These are phyloP conservation scores for Chitala chitala DNA, from an alignment of 2,113 vertebrate species.

Conservation along the genomic window DNA sequence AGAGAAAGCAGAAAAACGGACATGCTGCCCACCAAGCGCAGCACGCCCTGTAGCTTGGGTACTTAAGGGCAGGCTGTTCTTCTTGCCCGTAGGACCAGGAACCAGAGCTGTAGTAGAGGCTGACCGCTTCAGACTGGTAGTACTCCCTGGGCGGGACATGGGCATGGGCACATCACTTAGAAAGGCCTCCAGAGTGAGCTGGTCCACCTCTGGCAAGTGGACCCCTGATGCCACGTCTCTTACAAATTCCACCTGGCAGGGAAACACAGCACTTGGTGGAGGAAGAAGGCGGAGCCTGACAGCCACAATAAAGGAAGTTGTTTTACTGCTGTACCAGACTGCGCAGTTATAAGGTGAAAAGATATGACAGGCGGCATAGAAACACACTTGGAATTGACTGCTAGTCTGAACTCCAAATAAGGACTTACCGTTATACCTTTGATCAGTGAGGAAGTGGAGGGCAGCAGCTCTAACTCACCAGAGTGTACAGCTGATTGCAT, in stretches of 20 bases:
- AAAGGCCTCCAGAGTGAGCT: constrained; percentile 72
- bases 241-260: constrained; percentile 66
- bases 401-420: no score
- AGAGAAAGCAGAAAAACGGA: no score
- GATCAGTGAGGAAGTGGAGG: no score
- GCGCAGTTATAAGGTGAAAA: no score
- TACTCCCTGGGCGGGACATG: constrained; percentile 66
- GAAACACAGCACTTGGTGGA: not conserved
- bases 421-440: no score
- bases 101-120: no score
- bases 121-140: constrained; percentile 69
- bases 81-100: constrained; percentile 72
- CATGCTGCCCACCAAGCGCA: not conserved
- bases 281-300: not conserved
- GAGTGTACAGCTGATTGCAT: constrained; percentile 63
- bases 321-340: no score
- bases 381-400: no score
- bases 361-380: no score
- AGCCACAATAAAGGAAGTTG: no score
- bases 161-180: constrained; percentile 64
- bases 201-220: constrained; percentile 66
- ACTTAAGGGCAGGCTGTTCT: constrained; percentile 40
- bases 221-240: constrained; percentile 67
- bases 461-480: constrained; percentile 63
- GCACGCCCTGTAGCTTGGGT: not conserved